Conservation (phyloP, 2,797 vertebrate genomes). For the Sebastes itinus region DNA sequence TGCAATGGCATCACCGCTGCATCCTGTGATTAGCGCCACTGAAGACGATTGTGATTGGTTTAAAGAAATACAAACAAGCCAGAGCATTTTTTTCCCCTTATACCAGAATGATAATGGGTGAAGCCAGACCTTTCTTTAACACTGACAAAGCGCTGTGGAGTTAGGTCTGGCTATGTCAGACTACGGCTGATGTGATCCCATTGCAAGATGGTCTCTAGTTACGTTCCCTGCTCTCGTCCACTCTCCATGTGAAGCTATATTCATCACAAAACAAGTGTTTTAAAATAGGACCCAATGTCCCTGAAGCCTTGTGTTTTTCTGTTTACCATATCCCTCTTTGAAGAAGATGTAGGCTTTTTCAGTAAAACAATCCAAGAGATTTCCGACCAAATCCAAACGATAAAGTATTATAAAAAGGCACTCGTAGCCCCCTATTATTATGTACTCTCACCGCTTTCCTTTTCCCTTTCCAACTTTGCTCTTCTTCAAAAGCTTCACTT, state of each 20-base stretch:
- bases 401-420: not conserved
- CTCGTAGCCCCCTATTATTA: not conserved
- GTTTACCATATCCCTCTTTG: not conserved
- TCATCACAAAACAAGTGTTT: not conserved
- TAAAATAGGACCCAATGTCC: not conserved
- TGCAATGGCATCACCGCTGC: no score
- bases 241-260: not conserved
- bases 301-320: not conserved
- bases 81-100: no score
- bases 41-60: no score
- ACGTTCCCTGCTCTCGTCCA: not conserved
- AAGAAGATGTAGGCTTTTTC: not conserved
- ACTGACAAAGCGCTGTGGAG: not conserved
- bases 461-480: not conserved
- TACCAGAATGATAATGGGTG: no score
- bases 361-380: not conserved
- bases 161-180: fast-evolving
- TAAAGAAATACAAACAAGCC: no score
- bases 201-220: not conserved
- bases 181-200: not conserved
- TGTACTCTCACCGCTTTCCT: no score
- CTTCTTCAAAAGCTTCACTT: not conserved
- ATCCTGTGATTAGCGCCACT: fast-evolving
- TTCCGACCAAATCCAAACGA: not conserved
- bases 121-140: no score